These are phyloP conservation scores for Cremastobaeus sp. DNA, from an alignment of 2,888 invertebrate species.

Conservation along the genomic window DNA sequence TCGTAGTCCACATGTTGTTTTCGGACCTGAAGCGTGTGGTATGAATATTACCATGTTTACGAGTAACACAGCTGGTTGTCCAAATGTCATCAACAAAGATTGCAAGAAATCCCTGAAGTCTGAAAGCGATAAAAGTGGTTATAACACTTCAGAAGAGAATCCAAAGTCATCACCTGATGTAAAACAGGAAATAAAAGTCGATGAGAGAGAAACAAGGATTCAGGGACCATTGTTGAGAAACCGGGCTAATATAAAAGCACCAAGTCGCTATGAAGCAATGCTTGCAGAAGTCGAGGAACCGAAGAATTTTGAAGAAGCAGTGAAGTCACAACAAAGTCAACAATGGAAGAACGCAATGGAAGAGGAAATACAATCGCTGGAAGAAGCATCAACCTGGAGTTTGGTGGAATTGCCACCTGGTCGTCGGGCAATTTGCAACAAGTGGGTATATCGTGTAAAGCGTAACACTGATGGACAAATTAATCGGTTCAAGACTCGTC, in stretches of 20 bases:
- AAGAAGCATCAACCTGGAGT: constrained; percentile 28
- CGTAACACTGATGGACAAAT: constrained; percentile 35
- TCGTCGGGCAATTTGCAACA: constrained; percentile 34
- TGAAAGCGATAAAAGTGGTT: neutral
- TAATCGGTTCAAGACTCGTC: constrained; percentile 25
- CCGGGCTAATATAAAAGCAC: constrained; percentile 3
- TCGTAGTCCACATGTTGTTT: constrained; percentile 27
- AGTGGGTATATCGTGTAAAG: constrained; percentile 33
- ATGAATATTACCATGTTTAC: constrained; percentile 17
- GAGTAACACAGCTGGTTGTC: neutral
- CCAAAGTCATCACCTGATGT: neutral
- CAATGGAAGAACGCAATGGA: constrained; percentile 28
- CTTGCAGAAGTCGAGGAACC: constrained; percentile 32
- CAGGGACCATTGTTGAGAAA: neutral
- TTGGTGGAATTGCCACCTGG: constrained; percentile 32
- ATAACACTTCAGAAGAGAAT: neutral
- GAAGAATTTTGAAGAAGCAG: constrained; percentile 23
- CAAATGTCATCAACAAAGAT: neutral
- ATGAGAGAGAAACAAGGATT: neutral
- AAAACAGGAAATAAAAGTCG: neutral
- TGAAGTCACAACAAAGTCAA: constrained; percentile 17
- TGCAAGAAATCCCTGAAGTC: neutral
- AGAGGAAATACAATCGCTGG: constrained; percentile 36
- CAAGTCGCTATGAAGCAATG: constrained; percentile 21
- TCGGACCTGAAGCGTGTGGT: constrained; percentile 22